Evolutionary conservation across 2,113 vertebrate genomes (phyloP).

Genomic region (Dipodomys spectabilis): DNA sequence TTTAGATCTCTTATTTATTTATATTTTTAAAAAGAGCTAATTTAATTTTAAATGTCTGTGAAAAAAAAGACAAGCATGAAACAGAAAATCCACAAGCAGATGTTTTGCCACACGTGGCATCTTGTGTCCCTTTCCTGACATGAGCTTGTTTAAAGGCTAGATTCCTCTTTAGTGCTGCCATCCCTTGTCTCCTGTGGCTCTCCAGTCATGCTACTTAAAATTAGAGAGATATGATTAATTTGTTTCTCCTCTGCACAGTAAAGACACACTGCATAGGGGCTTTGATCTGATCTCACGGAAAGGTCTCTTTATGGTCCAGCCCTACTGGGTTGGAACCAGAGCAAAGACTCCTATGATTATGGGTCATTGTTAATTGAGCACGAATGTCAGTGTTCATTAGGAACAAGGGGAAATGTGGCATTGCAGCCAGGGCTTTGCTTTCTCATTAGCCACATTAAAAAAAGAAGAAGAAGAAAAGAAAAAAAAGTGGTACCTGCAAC

Average conservation of each 20-base stretch:
- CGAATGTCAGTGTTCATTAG: conserved; percentile 65
- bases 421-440: conserved; percentile 43
- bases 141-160: conserved; percentile 6
- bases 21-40: conserved; percentile 43
- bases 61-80: conserved; percentile 50
- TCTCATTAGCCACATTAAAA: conserved; percentile 53
- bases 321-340: conserved; percentile 29
- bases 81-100: conserved; percentile 54
- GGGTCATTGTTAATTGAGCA: conserved; percentile 68
- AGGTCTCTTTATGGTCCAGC: conserved; percentile 53
- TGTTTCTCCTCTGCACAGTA: conserved; percentile 43
- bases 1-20: conserved; percentile 51
- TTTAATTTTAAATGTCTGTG: conserved; percentile 72
- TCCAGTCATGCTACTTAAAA: conserved; percentile 35
- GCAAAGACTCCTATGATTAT: conserved; percentile 65
- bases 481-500: not conserved
- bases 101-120: not conserved
- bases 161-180: not conserved
- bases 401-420: conserved; percentile 52
- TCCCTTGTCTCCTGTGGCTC: not conserved
- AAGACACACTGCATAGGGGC: not conserved
- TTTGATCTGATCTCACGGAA: conserved; percentile 62
- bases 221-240: conserved; percentile 43
- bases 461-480: not conserved
- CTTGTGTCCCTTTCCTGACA: conserved; percentile 31